Percentiles rank a stretch among this genome's conserved stretches.
Evolutionary conservation across 1,140 invertebrate genomes (phyloP).

Genomic region (Bactericera cockerelli): DNA sequence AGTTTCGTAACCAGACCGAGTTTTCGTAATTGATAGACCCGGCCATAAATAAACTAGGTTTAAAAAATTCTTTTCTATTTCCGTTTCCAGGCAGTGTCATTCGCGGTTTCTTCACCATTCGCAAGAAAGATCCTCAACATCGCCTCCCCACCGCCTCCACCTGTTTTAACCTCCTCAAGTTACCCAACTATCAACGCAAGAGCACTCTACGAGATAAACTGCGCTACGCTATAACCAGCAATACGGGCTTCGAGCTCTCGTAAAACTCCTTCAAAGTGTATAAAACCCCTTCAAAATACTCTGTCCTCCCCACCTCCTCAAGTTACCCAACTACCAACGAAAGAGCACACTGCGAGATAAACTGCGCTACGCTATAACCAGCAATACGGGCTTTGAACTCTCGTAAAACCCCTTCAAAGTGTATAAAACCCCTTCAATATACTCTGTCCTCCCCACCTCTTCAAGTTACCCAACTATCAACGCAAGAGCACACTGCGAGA

Average conservation of each 20-base stretch:
- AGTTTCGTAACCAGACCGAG: too few relatives aligned
- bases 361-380: conserved; percentile 89
- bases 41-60: too few relatives aligned
- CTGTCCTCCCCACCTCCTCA: conserved; percentile 68
- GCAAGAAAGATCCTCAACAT: conserved; percentile 88
- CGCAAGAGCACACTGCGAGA: too few relatives aligned
- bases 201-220: conserved; percentile 88
- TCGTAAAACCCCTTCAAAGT: too few relatives aligned
- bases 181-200: conserved; percentile 97
- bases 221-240: conserved; percentile 90
- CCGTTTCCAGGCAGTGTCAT: conserved; percentile 79
- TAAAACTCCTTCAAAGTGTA: too few relatives aligned
- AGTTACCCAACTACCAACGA: conserved; percentile 97
- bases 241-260: conserved; percentile 96
- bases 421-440: too few relatives aligned
- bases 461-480: too few relatives aligned
- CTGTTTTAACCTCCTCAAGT: conserved; percentile 95
- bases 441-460: too few relatives aligned
- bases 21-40: too few relatives aligned
- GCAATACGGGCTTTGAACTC: conserved; percentile 97
- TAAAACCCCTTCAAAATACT: too few relatives aligned
- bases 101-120: conserved; percentile 93
- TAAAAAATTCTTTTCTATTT: too few relatives aligned
- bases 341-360: conserved; percentile 90
- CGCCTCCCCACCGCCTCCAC: conserved; percentile 95